Conservation (phyloP, 30 jellyfish, hydroid and myxozoan species). For the Rhopilema esculentum region DNA sequence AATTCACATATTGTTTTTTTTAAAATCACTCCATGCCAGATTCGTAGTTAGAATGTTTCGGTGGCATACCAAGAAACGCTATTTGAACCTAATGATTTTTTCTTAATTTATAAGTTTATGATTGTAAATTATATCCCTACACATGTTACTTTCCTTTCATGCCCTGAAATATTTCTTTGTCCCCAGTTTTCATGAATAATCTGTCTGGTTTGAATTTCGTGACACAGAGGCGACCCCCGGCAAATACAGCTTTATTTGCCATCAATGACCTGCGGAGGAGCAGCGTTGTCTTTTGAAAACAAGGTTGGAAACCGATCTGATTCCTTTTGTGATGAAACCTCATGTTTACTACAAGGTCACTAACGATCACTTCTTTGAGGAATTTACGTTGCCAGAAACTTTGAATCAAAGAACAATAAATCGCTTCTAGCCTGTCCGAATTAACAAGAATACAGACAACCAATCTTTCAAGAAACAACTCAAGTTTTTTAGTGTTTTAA, state of each 20-base stretch:
- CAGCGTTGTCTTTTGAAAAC: constrained; percentile 1
- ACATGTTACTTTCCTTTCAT: no score
- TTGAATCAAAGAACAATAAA: not conserved
- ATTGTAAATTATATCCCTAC: no score
- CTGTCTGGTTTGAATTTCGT: no score
- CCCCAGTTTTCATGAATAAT: no score
- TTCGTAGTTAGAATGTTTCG: no score
- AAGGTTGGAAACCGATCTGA: constrained; percentile 40
- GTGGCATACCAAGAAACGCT: no score
- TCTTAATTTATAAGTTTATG: no score
- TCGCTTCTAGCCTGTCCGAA: no score
- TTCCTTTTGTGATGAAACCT: constrained; percentile 51
- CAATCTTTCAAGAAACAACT: not conserved
- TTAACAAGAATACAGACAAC: not conserved
- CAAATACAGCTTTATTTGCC: not conserved
- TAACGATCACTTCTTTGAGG: not conserved
- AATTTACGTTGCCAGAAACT: not conserved
- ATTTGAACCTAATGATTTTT: no score
- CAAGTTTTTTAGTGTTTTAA: not conserved
- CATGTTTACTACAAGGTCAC: constrained; percentile 28
- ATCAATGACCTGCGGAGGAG: constrained; percentile 43
- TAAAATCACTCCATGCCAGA: no score
- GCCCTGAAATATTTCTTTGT: no score
- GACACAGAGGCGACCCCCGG: not conserved
- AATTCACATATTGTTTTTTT: no score